phyloP scores from a whole-genome alignment of 2,888 invertebrate species.

The Mycalesis mineus region DNA sequence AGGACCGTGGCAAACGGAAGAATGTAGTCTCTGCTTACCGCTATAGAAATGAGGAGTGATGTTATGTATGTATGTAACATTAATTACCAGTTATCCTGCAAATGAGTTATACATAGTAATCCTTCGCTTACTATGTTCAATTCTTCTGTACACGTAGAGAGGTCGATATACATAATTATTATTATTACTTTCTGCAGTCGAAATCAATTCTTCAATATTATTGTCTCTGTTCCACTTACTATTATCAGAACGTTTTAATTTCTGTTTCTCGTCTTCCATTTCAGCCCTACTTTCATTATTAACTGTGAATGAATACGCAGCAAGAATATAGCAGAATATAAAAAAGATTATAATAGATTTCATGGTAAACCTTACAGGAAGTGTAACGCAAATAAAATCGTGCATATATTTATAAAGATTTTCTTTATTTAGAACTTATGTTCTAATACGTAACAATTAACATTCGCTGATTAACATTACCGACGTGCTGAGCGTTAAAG shows the following conservation, averaged over 20 bases:
- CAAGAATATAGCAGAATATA: constrained; percentile 1
- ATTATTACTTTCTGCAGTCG: constrained; percentile 49
- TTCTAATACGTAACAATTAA: constrained; percentile 14
- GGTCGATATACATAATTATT: constrained; percentile 59
- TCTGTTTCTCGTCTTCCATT: neutral
- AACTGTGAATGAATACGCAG: neutral
- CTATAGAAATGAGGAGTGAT: too few species aligned
- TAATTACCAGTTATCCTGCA: constrained; percentile 49
- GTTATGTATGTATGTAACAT: too few species aligned
- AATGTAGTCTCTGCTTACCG: too few species aligned
- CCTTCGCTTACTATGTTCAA: constrained; percentile 62
- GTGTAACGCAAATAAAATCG: neutral
- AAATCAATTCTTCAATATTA: constrained; percentile 33
- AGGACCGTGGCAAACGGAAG: too few species aligned
- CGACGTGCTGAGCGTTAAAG: neutral
- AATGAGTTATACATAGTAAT: constrained; percentile 68
- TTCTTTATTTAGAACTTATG: constrained; percentile 10
- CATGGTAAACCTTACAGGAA: constrained; percentile 14
- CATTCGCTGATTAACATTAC: constrained; percentile 13
- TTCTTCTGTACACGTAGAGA: constrained; percentile 58
- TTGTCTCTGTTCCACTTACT: neutral
- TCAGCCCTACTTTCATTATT: neutral
- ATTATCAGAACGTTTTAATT: neutral
- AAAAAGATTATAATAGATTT: constrained; percentile 7
- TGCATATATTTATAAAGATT: constrained; percentile 10